Base-by-base conservation (phyloP, 2,888 invertebrate species). In the Drosophila prostipennis region DNA sequence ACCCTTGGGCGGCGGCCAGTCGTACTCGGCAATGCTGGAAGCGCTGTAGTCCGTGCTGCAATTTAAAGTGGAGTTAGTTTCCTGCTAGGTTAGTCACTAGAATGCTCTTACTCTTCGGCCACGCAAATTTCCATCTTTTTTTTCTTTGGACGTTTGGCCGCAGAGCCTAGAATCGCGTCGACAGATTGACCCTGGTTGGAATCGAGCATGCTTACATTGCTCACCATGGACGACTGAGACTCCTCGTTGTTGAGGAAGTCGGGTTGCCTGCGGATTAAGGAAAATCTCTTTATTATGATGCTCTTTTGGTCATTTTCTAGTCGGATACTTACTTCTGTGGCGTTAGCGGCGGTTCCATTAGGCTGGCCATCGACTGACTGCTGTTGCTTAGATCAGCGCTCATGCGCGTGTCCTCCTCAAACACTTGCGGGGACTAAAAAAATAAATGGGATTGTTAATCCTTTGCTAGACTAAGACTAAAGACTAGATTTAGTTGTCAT, bases 1-100 rank as follows among this genome's bases (percentile, higher is more conserved):
- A 26, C 91, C 91, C 58, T 92, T 90, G 89, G 93, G 94, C 34
- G 94, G 93, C 6, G 97, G 97, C 99, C 99, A 99, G 87, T 96
- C 96, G 90, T 99, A 99, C 91, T 99, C 98, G 68, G 97, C 97
- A 56, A 99, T 94, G 91, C 96, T 96, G 57, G 97, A 96, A 14
- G 98, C 97, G 19, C 96, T 96, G 89, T 96, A 95, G 49, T 94
- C 93, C 87, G 94, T 93, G 83, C 91, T 91, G 63, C 23, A 49
- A 54, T 19, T 8, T 1, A 6, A 16, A 11, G n/a, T 13, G 1
- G 14, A 8, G 23, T 71, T 59, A 43, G 8, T 14, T 6, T 23
- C 7, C 26, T 7, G 19, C 6, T 29, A 32, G 1, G 1, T 16
- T 4, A 10, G 5, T 16, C 16, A 0, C 6, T 13, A 2, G 10